Base-by-base conservation (phyloP, 2,888 invertebrate genomes). In the Strigamia transsilvanica region DNA sequence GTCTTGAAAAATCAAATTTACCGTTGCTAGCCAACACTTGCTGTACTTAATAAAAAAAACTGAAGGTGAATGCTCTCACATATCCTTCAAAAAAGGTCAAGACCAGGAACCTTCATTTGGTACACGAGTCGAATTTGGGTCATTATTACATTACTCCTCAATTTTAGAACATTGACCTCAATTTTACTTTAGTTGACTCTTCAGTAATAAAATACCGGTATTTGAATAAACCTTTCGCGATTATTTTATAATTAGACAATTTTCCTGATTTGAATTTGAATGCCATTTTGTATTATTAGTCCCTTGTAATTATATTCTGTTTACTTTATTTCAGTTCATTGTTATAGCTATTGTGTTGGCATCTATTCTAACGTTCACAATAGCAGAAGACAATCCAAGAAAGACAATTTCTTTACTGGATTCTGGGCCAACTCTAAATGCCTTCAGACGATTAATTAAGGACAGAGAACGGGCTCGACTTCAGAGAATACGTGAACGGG, bases 381-480 rank as follows among this genome's bases (percentile, higher is more conserved):
- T 15, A 32, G 61, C 81, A n/a, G 81, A 34, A 1, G 81, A 81
- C 18, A 21, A 18, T 34, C 13, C 15, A 6, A 32, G 81, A 66
- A 61, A 66, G 15, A 66, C 66, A 34, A 81, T 81, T 38, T 66
- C 61, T 13, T 42, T 81, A 21, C 12, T 66, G 34, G 81, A 81
- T 66, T 81, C 81, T 9, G 66, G 66, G n/a, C 61, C 66, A 34
- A 81, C 81, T 21, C 27, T 81, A 34, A 32, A 34, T 34, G 81
- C 81, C 0, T 81, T 81, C 81, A 23, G 81, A 66, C 61, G 81
- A 23, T 34, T 81, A 61, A 81, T 81, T 61, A 56, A 61, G 23
- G 66, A 81, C 41, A 32, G 81, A 18, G 81, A 81, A 38, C 81
- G 81, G 2, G 34, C 61, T 9, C 23, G 81, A 23, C 42, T 66